Evolutionary conservation across 2,888 invertebrate species (phyloP).

Genomic region (Agrotis puta): DNA sequence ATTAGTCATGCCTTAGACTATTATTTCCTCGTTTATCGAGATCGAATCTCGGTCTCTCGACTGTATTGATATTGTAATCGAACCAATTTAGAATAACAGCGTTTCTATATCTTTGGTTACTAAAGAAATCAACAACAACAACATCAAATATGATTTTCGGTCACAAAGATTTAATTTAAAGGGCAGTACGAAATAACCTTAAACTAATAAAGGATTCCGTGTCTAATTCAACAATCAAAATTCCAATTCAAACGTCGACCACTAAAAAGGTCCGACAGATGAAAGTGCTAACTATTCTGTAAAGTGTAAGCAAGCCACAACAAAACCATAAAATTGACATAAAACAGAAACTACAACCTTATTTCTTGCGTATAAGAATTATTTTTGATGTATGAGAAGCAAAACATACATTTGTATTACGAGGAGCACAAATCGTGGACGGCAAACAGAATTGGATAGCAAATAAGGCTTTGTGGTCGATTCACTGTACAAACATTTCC

Average conservation of each 20-base stretch:
- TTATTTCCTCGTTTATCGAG: constrained; percentile 76
- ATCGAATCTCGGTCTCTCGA: constrained; percentile 69
- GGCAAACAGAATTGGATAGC: constrained; percentile 64
- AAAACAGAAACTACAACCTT: constrained; percentile 42
- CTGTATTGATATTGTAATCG: constrained; percentile 65
- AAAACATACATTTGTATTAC: constrained; percentile 37
- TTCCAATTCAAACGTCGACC: constrained; percentile 67
- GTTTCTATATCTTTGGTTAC: neutral
- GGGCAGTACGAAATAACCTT: neutral
- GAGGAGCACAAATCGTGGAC: constrained; percentile 49
- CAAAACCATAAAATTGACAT: constrained; percentile 39
- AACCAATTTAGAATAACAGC: constrained; percentile 48
- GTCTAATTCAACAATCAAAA: constrained; percentile 28
- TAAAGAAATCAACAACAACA: neutral
- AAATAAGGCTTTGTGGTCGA: constrained; percentile 68
- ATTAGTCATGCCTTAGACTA: constrained; percentile 68
- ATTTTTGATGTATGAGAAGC: constrained; percentile 8
- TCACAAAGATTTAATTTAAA: neutral
- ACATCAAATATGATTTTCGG: neutral
- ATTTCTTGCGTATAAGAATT: constrained; percentile 36
- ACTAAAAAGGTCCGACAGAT: constrained; percentile 69
- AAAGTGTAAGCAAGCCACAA: constrained; percentile 66
- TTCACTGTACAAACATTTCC: constrained; percentile 70
- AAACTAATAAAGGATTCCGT: neutral
- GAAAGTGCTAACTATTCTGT: constrained; percentile 75